These are phyloP conservation scores for Leuciscus idus DNA, from an alignment of 2,113 vertebrate genomes.

Conservation along the genomic window DNA sequence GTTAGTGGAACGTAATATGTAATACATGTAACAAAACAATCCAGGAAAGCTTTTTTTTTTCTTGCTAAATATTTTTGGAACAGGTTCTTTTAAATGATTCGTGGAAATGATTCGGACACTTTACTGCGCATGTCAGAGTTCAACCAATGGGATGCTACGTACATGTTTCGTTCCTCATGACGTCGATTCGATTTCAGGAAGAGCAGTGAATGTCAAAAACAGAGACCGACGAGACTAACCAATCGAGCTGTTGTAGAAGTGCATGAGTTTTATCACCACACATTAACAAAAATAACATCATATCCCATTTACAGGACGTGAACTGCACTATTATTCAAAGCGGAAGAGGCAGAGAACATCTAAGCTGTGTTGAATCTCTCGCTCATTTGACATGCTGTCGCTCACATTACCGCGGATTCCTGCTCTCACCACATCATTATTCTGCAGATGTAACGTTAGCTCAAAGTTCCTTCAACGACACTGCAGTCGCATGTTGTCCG, in stretches of 20 bases:
- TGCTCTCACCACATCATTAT: background rate
- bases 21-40: no score
- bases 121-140: constrained; percentile 36
- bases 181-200: constrained; percentile 47
- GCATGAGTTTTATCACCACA: background rate
- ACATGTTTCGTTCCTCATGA: constrained; percentile 70
- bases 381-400: background rate
- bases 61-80: background rate
- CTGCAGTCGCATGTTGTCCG: constrained; percentile 62
- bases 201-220: constrained; percentile 64
- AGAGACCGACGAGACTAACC: background rate
- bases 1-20: no score
- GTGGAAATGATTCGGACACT: background rate
- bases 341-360: background rate
- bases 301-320: background rate
- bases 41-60: no score
- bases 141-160: constrained; percentile 47
- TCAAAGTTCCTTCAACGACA: constrained; percentile 10
- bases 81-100: background rate
- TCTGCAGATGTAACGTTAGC: background rate
- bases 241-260: background rate
- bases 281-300: background rate
- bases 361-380: background rate
- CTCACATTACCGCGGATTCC: background rate
- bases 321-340: background rate